Evolutionary conservation across 2,113 vertebrate species (phyloP).

Genomic region (Malurus cyaneus): DNA sequence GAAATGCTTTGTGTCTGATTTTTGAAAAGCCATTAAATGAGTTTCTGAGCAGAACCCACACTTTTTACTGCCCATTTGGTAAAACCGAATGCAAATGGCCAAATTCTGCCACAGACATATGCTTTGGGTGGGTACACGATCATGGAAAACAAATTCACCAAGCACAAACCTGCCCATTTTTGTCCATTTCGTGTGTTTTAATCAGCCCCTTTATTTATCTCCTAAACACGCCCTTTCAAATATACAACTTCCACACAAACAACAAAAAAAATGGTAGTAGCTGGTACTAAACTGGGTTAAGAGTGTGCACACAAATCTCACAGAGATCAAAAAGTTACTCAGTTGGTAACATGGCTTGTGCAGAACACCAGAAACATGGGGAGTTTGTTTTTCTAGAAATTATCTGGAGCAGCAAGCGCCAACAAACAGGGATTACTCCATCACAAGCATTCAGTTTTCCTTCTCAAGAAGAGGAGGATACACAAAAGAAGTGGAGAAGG

Average conservation of each 20-base stretch:
- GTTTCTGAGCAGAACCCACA: background rate
- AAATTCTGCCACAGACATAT: background rate
- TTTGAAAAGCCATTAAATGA: background rate
- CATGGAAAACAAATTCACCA: background rate
- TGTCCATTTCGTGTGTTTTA: background rate
- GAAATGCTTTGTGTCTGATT: conserved; percentile 34
- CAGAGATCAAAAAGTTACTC: conserved; percentile 13
- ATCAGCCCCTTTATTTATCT: background rate
- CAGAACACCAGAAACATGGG: background rate
- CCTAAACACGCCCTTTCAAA: background rate
- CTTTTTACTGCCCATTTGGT: background rate
- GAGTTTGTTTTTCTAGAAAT: conserved; percentile 41
- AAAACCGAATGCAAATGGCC: background rate
- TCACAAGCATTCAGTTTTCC: conserved; percentile 14
- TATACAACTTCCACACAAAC: background rate
- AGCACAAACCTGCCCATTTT: background rate
- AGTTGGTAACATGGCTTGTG: background rate
- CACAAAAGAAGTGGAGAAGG: background rate
- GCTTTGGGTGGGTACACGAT: background rate
- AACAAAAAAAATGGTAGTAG: background rate
- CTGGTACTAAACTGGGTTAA: background rate
- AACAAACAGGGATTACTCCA: conserved; percentile 52
- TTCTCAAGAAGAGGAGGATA: background rate
- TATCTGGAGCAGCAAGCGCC: conserved; percentile 45
- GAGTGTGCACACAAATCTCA: background rate